These are phyloP conservation scores for Atractosteus spatula DNA, from an alignment of 2,113 vertebrate genomes.

Conservation along the genomic window DNA sequence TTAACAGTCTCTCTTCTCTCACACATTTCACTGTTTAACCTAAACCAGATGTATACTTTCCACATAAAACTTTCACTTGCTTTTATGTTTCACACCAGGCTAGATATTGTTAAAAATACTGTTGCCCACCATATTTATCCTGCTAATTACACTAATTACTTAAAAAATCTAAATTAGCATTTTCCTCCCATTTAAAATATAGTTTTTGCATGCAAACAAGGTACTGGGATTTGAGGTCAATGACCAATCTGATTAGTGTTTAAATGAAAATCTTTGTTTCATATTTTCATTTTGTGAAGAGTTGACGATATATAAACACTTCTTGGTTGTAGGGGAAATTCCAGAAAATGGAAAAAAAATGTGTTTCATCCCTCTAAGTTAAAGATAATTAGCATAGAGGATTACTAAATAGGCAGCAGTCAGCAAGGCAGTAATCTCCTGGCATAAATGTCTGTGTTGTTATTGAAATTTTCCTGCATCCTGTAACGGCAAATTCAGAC, in stretches of 20 bases:
- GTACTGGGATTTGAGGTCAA: neutral
- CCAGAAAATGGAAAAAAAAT: no score
- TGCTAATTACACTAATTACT: constrained; percentile 47
- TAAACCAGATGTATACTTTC: constrained; percentile 59
- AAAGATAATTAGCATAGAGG: no score
- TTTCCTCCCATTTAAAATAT: constrained; percentile 23
- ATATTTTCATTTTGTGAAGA: no score
- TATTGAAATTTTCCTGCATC: constrained; percentile 36
- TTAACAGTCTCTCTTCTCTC: constrained; percentile 34
- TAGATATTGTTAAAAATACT: constrained; percentile 27
- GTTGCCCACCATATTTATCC: constrained; percentile 46
- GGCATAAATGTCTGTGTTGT: constrained; percentile 2
- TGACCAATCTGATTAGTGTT: neutral
- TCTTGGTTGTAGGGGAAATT: no score
- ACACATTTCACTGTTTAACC: constrained; percentile 56
- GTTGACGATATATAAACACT: no score
- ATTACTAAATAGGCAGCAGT: constrained; percentile 13
- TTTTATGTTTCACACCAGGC: constrained; percentile 44
- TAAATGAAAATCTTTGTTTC: no score
- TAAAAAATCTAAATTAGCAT: constrained; percentile 19
- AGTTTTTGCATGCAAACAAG: neutral
- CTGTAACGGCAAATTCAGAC: constrained; percentile 36
- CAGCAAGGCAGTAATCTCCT: constrained; percentile 7
- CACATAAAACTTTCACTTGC: constrained; percentile 56
- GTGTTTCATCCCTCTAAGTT: no score